Percentiles rank a stretch among this genome's conserved stretches.
Conservation (phyloP, 2,113 vertebrate species). For the Chionomys nivalis region DNA sequence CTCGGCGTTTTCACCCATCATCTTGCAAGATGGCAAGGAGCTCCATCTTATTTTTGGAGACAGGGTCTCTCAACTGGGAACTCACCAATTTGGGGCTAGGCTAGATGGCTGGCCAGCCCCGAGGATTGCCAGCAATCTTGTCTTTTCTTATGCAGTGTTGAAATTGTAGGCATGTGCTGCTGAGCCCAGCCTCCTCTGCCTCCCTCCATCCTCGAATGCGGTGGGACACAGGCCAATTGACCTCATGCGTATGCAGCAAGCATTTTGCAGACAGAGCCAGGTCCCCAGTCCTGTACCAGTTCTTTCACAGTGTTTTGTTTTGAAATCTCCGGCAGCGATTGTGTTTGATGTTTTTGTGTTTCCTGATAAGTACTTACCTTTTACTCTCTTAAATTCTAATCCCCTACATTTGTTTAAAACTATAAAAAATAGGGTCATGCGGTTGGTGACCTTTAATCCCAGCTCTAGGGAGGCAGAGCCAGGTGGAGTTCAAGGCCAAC, state of each 20-base stretch:
- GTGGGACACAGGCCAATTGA: neutral
- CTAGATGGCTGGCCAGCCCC: neutral
- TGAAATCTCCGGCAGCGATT: neutral
- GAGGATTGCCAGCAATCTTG: neutral
- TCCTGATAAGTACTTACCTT: neutral
- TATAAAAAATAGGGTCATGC: neutral
- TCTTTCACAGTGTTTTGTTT: neutral
- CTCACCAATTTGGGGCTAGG: neutral
- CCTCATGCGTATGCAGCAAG: neutral
- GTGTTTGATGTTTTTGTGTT: neutral
- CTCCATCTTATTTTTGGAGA: neutral
- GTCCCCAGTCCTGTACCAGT: too few species aligned
- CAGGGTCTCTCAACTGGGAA: neutral
- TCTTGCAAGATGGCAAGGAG: neutral
- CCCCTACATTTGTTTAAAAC: slow-evolving; percentile 19
- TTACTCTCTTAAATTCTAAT: neutral
- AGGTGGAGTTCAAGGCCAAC: too few species aligned
- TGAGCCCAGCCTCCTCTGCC: neutral
- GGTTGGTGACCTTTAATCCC: too few species aligned
- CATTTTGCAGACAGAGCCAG: neutral
- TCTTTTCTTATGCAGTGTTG: neutral
- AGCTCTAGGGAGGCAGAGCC: too few species aligned
- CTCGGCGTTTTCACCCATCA: neutral
- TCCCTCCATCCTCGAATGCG: neutral
- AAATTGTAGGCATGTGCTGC: neutral